Base-by-base conservation (phyloP, 2,888 invertebrate genomes). In the Cybosia mesomella region DNA sequence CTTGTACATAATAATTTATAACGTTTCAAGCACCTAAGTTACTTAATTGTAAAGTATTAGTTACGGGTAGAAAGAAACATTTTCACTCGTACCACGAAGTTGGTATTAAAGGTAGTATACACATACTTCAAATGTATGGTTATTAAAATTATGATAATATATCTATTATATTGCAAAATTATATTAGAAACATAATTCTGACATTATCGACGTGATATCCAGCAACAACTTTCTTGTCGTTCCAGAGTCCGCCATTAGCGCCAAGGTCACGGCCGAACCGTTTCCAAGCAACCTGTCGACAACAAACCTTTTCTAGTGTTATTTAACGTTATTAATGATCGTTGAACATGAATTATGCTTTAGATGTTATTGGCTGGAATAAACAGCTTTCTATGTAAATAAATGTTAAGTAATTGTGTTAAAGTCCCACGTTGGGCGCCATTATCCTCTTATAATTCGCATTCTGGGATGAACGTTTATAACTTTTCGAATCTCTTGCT, bases 221-320 rank as follows among this genome's bases (percentile, higher is more conserved):
- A 67, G 39, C 61, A 63, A 63, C 58, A 75, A 77, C 60, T 77
- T 77, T 77, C 73, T 76, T 68, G 70, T 71, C 68, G 68, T 64
- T 67, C 73, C 59, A 60, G 65, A 61, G 72, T 55, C 73, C 58
- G 69, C 77, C 73, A 77, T 81, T 81, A 84, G 76, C 66, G 54
- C 67, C 74, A 78, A 85, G 86, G 86, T 79, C 79, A 83, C 76
- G 80, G 79, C 58, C 71, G 67, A 72, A 22, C 59, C 61, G 81
- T 85, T 81, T 61, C 85, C 66, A 79, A 76, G 85, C 84, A 85
- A 87, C 85, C 63, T 57, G 71, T 78, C 75, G 75, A 80, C 87
- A 87, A 87, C 87, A 84, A 77, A 81, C 69, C 73, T 71, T 77
- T 79, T 71, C 71, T 72, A 68, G 58, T 69, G 68, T 73, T 69